Percentiles rank a stretch among this genome's conserved stretches.
phyloP scores from a whole-genome alignment of 1,140 invertebrate species.

The Berghia stephanieae region DNA sequence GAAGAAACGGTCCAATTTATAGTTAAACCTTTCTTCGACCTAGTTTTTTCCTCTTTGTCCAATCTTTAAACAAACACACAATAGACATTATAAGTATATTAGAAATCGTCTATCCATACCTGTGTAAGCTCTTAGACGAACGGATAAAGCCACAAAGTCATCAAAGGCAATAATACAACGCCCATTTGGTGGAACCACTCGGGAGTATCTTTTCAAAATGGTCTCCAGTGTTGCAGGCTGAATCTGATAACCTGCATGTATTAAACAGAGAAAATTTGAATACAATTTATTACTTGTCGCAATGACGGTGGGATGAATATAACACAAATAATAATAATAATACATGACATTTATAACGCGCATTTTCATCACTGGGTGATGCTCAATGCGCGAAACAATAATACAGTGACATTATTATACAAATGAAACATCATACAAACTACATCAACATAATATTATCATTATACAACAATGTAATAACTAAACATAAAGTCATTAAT shows the following conservation, averaged over 20 bases:
- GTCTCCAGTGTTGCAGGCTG: constrained; percentile 45
- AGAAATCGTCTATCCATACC: constrained; percentile 33
- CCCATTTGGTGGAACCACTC: constrained; percentile 41
- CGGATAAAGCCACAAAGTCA: constrained; percentile 59
- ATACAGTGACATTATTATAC: no score
- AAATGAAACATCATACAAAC: no score
- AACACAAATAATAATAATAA: no score
- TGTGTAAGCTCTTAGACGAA: constrained; percentile 55
- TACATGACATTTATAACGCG: no score
- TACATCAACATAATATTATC: no score
- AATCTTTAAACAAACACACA: no score
- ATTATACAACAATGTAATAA: no score
- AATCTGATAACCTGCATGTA: constrained; percentile 48
- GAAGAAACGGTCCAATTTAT: neutral
- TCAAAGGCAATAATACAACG: constrained; percentile 59
- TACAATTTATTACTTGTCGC: neutral
- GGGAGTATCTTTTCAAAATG: constrained; percentile 55
- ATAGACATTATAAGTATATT: neutral
- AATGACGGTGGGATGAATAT: neutral
- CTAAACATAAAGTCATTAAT: no score
- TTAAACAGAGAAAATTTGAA: neutral
- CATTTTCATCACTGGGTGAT: no score
- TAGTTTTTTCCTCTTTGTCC: neutral
- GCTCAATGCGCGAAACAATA: no score
- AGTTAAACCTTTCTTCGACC: neutral